These are phyloP conservation scores for Neosilurus mollespiculum DNA, from an alignment of 2,797 vertebrate genomes.

Conservation along the genomic window DNA sequence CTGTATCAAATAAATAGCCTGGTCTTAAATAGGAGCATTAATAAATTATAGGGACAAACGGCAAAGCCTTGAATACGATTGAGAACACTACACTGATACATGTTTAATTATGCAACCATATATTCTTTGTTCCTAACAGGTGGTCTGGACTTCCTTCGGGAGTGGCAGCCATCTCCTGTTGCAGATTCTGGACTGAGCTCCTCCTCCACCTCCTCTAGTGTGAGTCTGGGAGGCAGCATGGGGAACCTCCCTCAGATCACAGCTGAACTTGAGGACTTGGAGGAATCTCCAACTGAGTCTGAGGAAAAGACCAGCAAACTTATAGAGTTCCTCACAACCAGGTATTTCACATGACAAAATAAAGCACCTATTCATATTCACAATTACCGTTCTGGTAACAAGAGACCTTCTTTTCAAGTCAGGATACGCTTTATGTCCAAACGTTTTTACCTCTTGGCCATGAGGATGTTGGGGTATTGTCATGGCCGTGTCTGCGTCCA, in stretches of 20 bases:
- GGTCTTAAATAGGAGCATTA: not conserved
- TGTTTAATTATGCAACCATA: not conserved
- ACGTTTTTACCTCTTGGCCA: not conserved
- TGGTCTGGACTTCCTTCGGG: constrained; percentile 92
- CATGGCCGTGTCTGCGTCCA: too few species aligned
- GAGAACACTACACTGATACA: not conserved
- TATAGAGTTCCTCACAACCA: constrained; percentile 97
- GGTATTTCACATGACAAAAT: constrained; percentile 70
- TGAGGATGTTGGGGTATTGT: too few species aligned
- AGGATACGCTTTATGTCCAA: not conserved
- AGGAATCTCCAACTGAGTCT: constrained; percentile 76
- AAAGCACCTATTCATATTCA: not conserved
- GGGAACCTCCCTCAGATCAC: constrained; percentile 92
- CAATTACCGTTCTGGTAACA: not conserved
- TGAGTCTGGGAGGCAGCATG: constrained; percentile 86
- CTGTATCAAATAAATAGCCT: not conserved
- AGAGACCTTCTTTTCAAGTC: not conserved
- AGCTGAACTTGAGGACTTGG: constrained; percentile 88
- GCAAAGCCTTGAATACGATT: not conserved
- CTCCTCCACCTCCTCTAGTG: constrained; percentile 95
- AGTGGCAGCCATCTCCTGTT: constrained; percentile 90
- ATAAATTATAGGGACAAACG: not conserved
- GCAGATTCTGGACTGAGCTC: constrained; percentile 95
- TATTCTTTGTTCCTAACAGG: constrained; percentile 68
- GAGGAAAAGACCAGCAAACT: constrained; percentile 98